Base-by-base conservation (phyloP, 2,113 vertebrate species). In the Castor canadensis region DNA sequence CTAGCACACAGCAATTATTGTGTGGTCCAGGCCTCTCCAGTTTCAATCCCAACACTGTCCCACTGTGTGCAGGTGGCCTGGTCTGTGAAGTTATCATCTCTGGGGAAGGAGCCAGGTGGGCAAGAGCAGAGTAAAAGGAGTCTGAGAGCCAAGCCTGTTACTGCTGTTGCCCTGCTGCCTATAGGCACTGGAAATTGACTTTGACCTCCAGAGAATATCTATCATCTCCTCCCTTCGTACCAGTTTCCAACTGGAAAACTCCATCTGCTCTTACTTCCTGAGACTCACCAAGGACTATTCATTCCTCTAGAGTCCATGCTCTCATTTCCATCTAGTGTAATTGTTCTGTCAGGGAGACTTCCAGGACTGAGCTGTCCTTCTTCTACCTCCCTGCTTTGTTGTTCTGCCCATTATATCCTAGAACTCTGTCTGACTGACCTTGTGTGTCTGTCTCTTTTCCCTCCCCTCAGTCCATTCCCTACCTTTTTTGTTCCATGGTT, bases 1-100 rank as follows among this genome's bases (percentile, higher is more conserved):
- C 32, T 35, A 40, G 69, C 93, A 96, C 88, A 93, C 60, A 94
- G 89, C 87, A 13, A 64, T n/a, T 86, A 94, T 93, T 95, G 83
- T 96, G 69, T 92, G 95, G 22, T 28, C n/a, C 54, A 26, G 43
- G 72, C 62, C 49, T 79, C 76, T 95, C 87, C 2, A 0, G 86
- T 96, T 94, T 89, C 93, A 45, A 60, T n/a, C 80, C 28, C 19
- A 11, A 5, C 80, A 52, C 64, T 54, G 86, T 72, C 47, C 52
- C 32, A 15, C 45, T 88, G 35, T 89, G 54, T 83, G 49, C 67
- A 76, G 75, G 93, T 60, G 32, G 30, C 93, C 67, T 49, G 47
- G 9, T 75, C 62, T 26, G 12, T 12, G n/a, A 24, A 43, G 38
- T 54, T 54, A 2, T 73, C 52, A 35, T 95, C 91, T 76, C 94